Conservation (phyloP, 2,113 vertebrate species). For the Echinops telfairi region DNA sequence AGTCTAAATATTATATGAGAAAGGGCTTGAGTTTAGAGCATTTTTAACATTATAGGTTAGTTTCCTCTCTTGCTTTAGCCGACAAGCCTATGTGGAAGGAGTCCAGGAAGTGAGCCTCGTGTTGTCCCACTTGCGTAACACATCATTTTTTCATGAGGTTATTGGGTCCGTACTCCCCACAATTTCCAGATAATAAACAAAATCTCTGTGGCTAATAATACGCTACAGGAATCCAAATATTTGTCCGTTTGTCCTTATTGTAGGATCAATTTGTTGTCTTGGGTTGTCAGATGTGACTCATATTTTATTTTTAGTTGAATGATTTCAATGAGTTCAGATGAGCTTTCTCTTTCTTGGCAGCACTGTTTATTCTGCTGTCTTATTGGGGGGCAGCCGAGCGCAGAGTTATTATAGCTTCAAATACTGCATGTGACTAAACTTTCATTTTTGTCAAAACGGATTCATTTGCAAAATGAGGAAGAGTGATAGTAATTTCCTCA, state of each 20-base stretch:
- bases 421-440: background rate
- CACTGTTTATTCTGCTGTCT: background rate
- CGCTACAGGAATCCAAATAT: background rate
- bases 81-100: background rate
- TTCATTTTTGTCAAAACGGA: background rate
- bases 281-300: conserved; percentile 1
- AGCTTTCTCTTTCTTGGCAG: background rate
- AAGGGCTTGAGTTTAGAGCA: background rate
- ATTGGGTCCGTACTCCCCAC: background rate
- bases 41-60: background rate
- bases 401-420: background rate
- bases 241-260: background rate
- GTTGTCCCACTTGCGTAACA: background rate
- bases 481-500: conserved; percentile 3
- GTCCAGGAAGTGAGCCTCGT: background rate
- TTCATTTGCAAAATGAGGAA: background rate
- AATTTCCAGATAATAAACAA: background rate
- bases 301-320: conserved; percentile 19
- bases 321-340: conserved; percentile 3
- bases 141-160: background rate
- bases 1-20: background rate
- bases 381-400: background rate
- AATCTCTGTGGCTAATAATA: background rate
- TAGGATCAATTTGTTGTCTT: conserved; percentile 15
- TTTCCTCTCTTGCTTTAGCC: background rate